Evolutionary conservation across 2,888 invertebrate genomes (phyloP).

Genomic region (Apomyelois bistriatella): DNA sequence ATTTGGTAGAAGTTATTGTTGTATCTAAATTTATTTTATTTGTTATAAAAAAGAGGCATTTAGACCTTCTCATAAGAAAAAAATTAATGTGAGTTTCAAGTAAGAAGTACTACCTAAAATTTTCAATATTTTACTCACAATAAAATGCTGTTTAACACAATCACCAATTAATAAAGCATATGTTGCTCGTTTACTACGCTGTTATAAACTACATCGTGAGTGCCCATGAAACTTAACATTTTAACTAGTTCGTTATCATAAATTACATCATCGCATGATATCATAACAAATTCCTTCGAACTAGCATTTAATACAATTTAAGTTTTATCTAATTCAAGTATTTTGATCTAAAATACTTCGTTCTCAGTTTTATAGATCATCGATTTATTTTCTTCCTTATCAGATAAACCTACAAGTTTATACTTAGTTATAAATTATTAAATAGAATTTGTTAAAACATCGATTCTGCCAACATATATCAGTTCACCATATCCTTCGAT

Average conservation of each 20-base stretch:
- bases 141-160: no score
- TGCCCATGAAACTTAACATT: slow-evolving; percentile 16
- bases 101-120: no score
- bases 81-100: no score
- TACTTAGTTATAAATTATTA: background rate
- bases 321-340: background rate
- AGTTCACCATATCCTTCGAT: background rate
- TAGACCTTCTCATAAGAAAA: background rate
- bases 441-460: background rate
- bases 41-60: no score
- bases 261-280: slow-evolving; percentile 34
- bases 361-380: background rate
- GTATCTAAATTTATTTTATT: background rate
- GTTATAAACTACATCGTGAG: slow-evolving; percentile 16
- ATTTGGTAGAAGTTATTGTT: background rate
- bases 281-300: slow-evolving; percentile 28
- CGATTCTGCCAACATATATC: slow-evolving; percentile 1
- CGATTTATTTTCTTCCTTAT: background rate
- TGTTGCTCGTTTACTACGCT: background rate
- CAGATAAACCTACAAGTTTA: no score
- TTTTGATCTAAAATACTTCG: background rate
- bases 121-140: background rate
- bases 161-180: background rate
- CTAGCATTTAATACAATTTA: slow-evolving; percentile 14
- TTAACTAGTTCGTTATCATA: slow-evolving; percentile 24